Base-by-base conservation (phyloP, 1,140 invertebrate genomes). In the Drosophila neocordata region DNA sequence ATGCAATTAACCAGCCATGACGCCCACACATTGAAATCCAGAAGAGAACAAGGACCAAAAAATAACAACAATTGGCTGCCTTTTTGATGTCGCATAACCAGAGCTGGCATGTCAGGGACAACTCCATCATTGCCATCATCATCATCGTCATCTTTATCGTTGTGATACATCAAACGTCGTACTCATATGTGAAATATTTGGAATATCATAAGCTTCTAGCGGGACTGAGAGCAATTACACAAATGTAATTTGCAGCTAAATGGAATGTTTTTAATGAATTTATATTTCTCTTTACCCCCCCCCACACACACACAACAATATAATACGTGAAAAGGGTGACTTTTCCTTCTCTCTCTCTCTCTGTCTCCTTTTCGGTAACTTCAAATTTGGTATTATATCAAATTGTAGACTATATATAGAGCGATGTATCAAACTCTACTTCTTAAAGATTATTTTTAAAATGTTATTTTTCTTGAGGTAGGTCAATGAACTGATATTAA, bases 241-340 rank as follows among this genome's bases (percentile, higher is more conserved):
- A 82, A 82, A 82, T 82, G 74, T 77, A 82, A 78, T 82, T 82
- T 82, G 66, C 60, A 62, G 79, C 62, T 65, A 79, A 88, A 87
- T 87, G 83, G 76, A 87, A 88, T 87, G 79, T 83, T 79, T 76
- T 73, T 87, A 87, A 87, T 87, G 79, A 87, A 87, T 85, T 85
- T 85, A 88, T 76, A 55, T 74, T 63, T 38, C 27, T 44, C 20
- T 35, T 12, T 35, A 1, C 1, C 34, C 34, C 9, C 8, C 9
- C 34, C 1, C 34, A 12, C 9, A 8, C 41, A 15, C 7, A 5
- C 15, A 48, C 41, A 1, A 20, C 2, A 3, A 48, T 2, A 4
- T 2, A 48, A 48, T 20, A 11, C 18, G 1, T 18, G 24, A 65
- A 60, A 62, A 61, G 70, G 65, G 70, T 77, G 71, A 52, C 73